phyloP scores from a whole-genome alignment of 1,140 invertebrate species.

The Psilanteris sp. region DNA sequence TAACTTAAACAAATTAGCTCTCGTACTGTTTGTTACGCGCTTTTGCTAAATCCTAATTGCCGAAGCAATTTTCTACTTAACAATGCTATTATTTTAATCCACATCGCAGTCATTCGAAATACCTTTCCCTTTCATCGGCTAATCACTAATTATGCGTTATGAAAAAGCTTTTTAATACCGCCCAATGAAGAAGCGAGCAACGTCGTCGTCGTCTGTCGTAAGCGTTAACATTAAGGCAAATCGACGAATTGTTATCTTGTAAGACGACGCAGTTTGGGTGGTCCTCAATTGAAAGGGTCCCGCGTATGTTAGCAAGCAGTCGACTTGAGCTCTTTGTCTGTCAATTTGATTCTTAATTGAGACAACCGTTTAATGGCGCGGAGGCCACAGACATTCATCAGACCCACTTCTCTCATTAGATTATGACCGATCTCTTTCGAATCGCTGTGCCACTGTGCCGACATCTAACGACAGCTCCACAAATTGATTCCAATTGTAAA shows the following conservation, averaged over 20 bases:
- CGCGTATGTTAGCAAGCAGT: slow-evolving; percentile 73
- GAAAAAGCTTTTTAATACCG: slow-evolving; percentile 44
- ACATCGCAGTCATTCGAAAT: slow-evolving; percentile 13
- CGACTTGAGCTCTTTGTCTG: slow-evolving; percentile 74
- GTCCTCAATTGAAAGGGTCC: slow-evolving; percentile 74
- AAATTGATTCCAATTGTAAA: slow-evolving; percentile 45
- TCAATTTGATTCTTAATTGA: slow-evolving; percentile 75
- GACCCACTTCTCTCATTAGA: slow-evolving; percentile 59
- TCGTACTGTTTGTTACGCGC: no score
- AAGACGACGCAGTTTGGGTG: slow-evolving; percentile 70
- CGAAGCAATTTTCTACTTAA: no score
- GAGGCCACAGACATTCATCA: slow-evolving; percentile 48
- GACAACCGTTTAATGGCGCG: slow-evolving; percentile 70
- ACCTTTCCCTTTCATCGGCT: slow-evolving; percentile 13
- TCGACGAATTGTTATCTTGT: slow-evolving; percentile 61
- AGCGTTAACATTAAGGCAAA: slow-evolving; percentile 53
- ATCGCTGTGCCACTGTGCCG: slow-evolving; percentile 27
- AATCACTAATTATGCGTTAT: slow-evolving; percentile 24
- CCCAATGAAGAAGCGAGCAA: slow-evolving; percentile 52
- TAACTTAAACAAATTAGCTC: no score
- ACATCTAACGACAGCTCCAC: slow-evolving; percentile 24
- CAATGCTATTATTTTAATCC: no score
- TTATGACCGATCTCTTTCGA: slow-evolving; percentile 57
- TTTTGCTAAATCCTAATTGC: no score
- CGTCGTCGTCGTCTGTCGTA: slow-evolving; percentile 38